phyloP scores from a whole-genome alignment of 2,113 vertebrate genomes.

The Zosterops lateralis region DNA sequence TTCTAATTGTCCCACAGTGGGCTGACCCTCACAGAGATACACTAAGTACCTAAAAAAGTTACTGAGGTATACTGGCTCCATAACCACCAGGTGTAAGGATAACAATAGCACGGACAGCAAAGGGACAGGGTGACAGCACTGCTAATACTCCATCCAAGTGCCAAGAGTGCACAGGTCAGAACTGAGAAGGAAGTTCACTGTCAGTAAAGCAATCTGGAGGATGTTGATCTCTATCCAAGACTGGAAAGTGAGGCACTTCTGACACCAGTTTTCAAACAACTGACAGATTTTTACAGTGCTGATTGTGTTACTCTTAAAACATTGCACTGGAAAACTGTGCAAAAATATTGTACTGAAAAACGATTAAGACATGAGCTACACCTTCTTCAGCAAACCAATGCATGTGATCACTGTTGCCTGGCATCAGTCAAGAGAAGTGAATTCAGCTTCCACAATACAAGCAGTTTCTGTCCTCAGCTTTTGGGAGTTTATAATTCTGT shows the following conservation, averaged over 20 bases:
- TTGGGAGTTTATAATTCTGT: constrained; percentile 69
- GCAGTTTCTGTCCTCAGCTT: constrained; percentile 64
- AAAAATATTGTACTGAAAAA: not conserved
- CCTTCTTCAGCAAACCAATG: constrained; percentile 25
- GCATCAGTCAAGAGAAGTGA: constrained; percentile 45
- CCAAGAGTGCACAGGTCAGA: not conserved
- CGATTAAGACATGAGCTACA: not conserved
- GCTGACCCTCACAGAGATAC: not conserved
- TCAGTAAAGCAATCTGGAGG: not conserved
- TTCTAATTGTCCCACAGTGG: accelerated
- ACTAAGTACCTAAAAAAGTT: not conserved
- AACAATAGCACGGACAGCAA: accelerated
- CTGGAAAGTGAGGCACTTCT: not conserved
- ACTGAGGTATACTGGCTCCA: accelerated
- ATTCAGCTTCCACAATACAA: constrained; percentile 42
- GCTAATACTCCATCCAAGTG: accelerated
- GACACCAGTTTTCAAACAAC: not conserved
- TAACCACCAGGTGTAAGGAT: not conserved
- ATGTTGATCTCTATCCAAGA: not conserved
- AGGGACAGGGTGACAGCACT: no score
- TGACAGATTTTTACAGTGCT: not conserved
- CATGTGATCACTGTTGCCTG: not conserved
- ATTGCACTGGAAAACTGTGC: not conserved
- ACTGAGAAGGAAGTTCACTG: not conserved
- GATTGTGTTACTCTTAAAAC: not conserved